Conservation (phyloP, 1,140 invertebrate genomes). For the Scylla paramamosain region DNA sequence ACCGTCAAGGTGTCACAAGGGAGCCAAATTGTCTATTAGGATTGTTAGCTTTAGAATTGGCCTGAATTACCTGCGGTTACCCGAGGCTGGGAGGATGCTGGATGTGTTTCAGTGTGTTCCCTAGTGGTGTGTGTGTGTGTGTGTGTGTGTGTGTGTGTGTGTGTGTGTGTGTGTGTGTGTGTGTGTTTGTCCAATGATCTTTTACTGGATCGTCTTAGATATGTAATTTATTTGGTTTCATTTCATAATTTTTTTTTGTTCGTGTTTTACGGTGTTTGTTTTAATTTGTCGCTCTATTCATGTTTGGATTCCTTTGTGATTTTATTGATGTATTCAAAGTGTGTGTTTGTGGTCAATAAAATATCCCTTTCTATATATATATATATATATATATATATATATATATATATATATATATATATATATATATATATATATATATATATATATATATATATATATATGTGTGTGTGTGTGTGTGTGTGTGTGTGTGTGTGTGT, state of each 20-base stretch:
- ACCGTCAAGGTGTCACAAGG: slow-evolving; percentile 26
- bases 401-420: too few species aligned
- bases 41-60: slow-evolving; percentile 52
- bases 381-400: too few species aligned
- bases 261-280: too few species aligned
- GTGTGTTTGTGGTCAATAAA: not conserved
- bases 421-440: too few species aligned
- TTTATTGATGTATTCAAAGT: slow-evolving; percentile 25
- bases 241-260: not conserved
- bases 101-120: not conserved
- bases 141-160: not conserved
- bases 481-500: too few species aligned
- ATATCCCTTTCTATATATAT: slow-evolving; percentile 5
- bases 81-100: not conserved
- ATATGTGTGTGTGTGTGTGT: too few species aligned
- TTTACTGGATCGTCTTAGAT: not conserved
- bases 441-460: too few species aligned
- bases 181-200: not conserved
- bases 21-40: slow-evolving; percentile 55
- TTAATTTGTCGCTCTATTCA: not conserved
- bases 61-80: slow-evolving; percentile 42
- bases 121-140: not conserved
- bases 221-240: not conserved
- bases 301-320: not conserved
- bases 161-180: not conserved